phyloP scores from a whole-genome alignment of 2,797 vertebrate species.

The Moxostoma hubbsi region DNA sequence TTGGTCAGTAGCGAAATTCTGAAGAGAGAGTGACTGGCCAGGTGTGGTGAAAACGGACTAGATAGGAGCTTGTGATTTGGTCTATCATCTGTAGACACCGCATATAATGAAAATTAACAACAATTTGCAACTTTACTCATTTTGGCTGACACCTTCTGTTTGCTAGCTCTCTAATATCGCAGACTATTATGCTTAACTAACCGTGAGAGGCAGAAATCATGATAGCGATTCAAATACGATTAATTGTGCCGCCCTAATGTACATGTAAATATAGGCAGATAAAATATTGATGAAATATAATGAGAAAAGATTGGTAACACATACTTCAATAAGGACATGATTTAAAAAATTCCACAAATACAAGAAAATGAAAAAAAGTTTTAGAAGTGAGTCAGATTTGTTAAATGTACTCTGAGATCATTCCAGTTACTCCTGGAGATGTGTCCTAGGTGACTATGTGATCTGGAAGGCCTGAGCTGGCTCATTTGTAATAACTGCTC shows the following conservation, averaged over 20 bases:
- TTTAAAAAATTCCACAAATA: neutral
- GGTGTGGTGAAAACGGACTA: no score
- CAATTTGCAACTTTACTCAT: no score
- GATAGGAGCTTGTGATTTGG: no score
- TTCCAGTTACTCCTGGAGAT: conserved; percentile 8
- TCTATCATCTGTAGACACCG: no score
- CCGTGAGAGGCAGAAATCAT: no score
- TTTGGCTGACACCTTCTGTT: no score
- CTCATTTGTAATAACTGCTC: conserved; percentile 10
- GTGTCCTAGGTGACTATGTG: neutral
- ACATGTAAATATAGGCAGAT: neutral
- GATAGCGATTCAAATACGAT: no score
- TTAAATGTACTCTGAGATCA: neutral
- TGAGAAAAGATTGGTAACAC: neutral
- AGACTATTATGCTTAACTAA: no score
- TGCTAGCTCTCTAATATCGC: no score
- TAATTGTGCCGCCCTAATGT: neutral
- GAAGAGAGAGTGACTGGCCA: no score
- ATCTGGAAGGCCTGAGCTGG: neutral
- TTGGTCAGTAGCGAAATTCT: no score
- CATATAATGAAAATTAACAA: no score
- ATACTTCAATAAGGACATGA: neutral
- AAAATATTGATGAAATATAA: neutral
- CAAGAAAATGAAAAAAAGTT: neutral
- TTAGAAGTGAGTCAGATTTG: conserved; percentile 43